Percentiles rank a stretch among this genome's conserved stretches.
Conservation (phyloP, 2,113 vertebrate species). For the Terrapene triunguis region DNA sequence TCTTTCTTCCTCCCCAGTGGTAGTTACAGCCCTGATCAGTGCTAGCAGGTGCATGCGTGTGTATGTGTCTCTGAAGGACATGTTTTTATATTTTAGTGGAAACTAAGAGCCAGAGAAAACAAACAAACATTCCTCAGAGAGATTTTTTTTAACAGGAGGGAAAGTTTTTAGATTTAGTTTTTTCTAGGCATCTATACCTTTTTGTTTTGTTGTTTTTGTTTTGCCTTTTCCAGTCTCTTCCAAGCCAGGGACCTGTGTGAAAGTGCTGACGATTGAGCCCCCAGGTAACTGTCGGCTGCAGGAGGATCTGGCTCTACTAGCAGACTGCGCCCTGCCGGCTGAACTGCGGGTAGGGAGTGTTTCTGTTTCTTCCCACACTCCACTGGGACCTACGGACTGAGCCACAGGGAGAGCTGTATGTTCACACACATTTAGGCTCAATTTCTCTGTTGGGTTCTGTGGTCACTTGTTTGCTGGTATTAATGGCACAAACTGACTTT, state of each 20-base stretch:
- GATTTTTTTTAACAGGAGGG: neutral
- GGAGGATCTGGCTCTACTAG: constrained; percentile 92
- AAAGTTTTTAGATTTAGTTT: constrained; percentile 39
- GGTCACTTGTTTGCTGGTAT: neutral
- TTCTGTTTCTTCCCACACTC: constrained; percentile 1
- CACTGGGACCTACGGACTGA: neutral
- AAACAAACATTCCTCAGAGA: neutral
- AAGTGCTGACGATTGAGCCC: constrained; percentile 93
- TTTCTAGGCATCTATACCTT: constrained; percentile 39
- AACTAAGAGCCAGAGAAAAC: neutral
- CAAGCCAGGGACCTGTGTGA: constrained; percentile 95
- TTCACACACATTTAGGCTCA: neutral
- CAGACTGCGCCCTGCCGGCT: constrained; percentile 90
- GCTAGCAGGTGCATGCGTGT: neutral
- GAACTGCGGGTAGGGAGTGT: constrained; percentile 86
- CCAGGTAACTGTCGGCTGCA: constrained; percentile 86
- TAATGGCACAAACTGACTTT: neutral
- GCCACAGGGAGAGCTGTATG: neutral
- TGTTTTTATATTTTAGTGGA: neutral
- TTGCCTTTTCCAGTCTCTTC: constrained; percentile 86
- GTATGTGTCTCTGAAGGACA: neutral
- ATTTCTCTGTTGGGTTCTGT: neutral
- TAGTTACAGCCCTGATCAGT: neutral
- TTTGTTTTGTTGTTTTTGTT: neutral
- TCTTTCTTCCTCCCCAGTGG: neutral